Base-by-base conservation (phyloP, 2,888 invertebrate species). In the Plebejus argus region DNA sequence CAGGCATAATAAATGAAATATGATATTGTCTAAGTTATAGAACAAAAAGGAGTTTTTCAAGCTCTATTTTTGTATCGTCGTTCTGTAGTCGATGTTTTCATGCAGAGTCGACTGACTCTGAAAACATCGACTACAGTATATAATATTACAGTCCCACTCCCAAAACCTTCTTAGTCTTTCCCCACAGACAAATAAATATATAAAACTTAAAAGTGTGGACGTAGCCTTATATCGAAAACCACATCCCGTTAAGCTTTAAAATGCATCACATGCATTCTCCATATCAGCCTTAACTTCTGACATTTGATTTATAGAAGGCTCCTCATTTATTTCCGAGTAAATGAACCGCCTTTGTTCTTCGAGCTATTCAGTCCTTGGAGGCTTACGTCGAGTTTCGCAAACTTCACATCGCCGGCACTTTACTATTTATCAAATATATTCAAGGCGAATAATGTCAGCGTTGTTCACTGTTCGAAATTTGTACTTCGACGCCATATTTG, bases 241-340 rank as follows among this genome's bases (percentile, higher is more conserved):
- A 45, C 72, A 45, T 72, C 10, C n/a, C 45, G 23, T 49, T 49
- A 53, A 12, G 33, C 53, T 33, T 72, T 72, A 58, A 77, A 72
- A 58, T 72, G 72, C 35, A 70, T 35, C 58, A 72, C 58, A 76
- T 76, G 70, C 72, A 78, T 78, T 81, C 75, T 45, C 74, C 56
- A 79, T 80, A 89, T 90, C 90, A 90, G 91, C 91, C 91, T 91
- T 91, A 91, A 88, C 89, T 86, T 90, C 87, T 91, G 90, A 91
- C 91, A 91, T 93, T 91, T 91, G 85, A 87, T 86, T 87, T 86
- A 89, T 87, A 89, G 85, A 85, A 85, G 87, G 87, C 87, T 89
- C 90, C 90, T 91, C 91, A 92, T 91, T 89, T 89, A 86, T 86
- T 88, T 85, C 85, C 88, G 88, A 87, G 89, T 87, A 91, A 92